Conservation (phyloP, 1,140 invertebrate genomes). For the Lucilia cuprina region DNA sequence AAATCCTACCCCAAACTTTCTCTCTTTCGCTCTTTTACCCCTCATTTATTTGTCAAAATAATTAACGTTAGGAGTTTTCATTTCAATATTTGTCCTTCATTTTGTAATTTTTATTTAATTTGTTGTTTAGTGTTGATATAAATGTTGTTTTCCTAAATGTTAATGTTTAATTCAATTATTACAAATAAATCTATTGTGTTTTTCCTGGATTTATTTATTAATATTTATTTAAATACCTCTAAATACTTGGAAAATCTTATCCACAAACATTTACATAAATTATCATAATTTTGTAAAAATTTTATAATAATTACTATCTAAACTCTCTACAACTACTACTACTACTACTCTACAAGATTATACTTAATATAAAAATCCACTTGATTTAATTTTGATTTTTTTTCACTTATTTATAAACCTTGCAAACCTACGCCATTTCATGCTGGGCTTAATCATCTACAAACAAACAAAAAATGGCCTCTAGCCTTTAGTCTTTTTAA, state of each 20-base stretch:
- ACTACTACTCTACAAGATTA: no score
- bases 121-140: background rate
- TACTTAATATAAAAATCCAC: no score
- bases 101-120: background rate
- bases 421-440: no score
- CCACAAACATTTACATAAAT: background rate
- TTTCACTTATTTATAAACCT: no score
- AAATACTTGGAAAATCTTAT: no score
- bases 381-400: no score
- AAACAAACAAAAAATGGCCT: no score
- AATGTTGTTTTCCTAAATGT: slow-evolving; percentile 4
- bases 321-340: no score
- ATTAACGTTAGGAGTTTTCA: background rate
- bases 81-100: background rate
- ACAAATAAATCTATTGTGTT: background rate
- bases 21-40: no score
- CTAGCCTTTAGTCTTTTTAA: no score
- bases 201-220: background rate
- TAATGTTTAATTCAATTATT: background rate
- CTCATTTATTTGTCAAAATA: no score
- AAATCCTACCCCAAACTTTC: background rate
- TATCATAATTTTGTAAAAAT: background rate
- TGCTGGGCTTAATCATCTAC: no score
- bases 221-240: background rate
- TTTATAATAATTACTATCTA: background rate